Percentiles rank a stretch among this genome's conserved stretches.
Conservation (phyloP, 1,140 invertebrate genomes). For the Calliopsis andreniformis region DNA sequence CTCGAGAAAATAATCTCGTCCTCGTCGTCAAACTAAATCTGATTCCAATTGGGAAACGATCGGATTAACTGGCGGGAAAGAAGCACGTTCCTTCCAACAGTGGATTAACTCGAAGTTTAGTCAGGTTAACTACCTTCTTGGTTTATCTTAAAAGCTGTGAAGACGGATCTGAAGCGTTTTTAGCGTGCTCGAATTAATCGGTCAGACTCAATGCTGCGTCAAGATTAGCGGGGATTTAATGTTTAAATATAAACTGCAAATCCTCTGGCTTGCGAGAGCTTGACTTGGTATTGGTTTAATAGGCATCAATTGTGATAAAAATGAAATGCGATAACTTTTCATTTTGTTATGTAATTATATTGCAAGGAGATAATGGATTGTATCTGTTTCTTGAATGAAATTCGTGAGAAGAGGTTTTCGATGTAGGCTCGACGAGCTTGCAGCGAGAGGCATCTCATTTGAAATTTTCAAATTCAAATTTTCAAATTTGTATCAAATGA, state of each 20-base stretch:
- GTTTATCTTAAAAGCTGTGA: not conserved
- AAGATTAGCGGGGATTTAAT: slow-evolving; percentile 2
- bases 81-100: not conserved
- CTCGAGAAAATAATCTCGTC: not conserved
- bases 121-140: not conserved
- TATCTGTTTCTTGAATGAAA: too few relatives aligned
- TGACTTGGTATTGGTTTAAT: not conserved
- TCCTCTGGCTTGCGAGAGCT: not conserved
- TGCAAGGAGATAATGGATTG: too few relatives aligned
- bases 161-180: not conserved
- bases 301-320: not conserved
- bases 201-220: not conserved
- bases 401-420: too few relatives aligned
- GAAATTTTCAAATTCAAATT: too few relatives aligned
- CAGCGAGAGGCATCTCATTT: too few relatives aligned
- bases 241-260: not conserved
- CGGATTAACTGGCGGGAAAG: not conserved
- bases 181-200: slow-evolving; percentile 11
- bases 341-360: too few relatives aligned
- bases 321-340: too few relatives aligned
- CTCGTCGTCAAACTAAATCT: not conserved
- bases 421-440: too few relatives aligned
- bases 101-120: slow-evolving; percentile 14
- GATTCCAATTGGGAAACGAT: not conserved
- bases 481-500: too few relatives aligned